These are phyloP conservation scores for Stenoptilia bipunctidactyla DNA, from an alignment of 2,888 invertebrate genomes.

Conservation along the genomic window DNA sequence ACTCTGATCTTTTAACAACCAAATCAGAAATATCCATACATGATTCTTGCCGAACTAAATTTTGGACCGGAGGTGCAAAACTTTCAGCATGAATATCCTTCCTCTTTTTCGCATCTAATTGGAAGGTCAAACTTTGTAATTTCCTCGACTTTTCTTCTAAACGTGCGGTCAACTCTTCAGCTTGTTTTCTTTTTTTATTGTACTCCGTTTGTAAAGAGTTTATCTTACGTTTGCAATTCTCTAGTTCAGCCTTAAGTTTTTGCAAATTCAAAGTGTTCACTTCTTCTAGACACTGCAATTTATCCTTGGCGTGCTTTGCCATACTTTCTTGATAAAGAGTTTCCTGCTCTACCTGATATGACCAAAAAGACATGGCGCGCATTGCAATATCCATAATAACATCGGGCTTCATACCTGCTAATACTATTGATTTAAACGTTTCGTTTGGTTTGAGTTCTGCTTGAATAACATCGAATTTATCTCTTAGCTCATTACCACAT, in stretches of 20 bases:
- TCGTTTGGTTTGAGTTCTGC: constrained; percentile 63
- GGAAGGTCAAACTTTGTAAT: constrained; percentile 58
- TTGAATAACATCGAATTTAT: constrained; percentile 66
- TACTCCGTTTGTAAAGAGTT: constrained; percentile 47
- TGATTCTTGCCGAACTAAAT: constrained; percentile 31
- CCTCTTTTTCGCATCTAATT: constrained; percentile 50
- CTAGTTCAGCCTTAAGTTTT: constrained; percentile 58
- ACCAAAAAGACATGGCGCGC: constrained; percentile 69
- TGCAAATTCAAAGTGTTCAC: constrained; percentile 50
- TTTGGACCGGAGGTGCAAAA: constrained; percentile 26
- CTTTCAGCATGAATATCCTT: constrained; percentile 41
- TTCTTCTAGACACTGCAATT: constrained; percentile 57
- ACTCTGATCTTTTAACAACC: constrained; percentile 39
- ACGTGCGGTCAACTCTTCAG: constrained; percentile 49
- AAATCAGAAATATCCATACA: constrained; percentile 57
- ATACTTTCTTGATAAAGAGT: constrained; percentile 59
- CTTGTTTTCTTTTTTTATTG: constrained; percentile 53
- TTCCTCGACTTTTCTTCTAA: constrained; percentile 56
- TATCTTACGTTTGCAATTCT: constrained; percentile 57
- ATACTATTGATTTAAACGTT: constrained; percentile 64
- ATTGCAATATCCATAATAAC: constrained; percentile 67
- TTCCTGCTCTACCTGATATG: constrained; percentile 65
- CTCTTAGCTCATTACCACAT: constrained; percentile 56
- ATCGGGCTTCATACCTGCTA: constrained; percentile 66
- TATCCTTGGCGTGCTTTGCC: constrained; percentile 56